Evolutionary conservation across 1,140 invertebrate species (phyloP), one percentile per base, ranked within the genome.

Genomic region (Anastrepha ludens): DNA sequence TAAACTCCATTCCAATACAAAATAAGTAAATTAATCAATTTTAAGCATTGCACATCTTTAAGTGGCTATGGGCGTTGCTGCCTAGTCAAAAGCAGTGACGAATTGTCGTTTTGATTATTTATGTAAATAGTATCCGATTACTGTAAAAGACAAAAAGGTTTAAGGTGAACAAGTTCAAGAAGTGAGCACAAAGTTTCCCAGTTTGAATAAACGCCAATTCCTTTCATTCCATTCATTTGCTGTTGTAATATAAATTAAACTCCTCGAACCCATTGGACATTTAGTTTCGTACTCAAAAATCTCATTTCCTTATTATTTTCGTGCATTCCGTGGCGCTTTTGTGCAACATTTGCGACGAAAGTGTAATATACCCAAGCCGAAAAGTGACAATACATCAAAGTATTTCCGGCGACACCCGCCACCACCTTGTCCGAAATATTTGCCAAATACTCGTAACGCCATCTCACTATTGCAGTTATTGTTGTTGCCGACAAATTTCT

Each of bases 281-380:
- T 74, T 13, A 44, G 44, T 39, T 67, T 44, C 13, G 47, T 47
- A 47, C 67, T 17, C 13, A 74, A 74, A 74, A 74, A 74, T 44
- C 67, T 74, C 67, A 74, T 74, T 74, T 47, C 67, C 67, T 74
- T 47, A 74, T 74, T 74, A 74, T 74, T 74, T 74, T 74, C 67
- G 6, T 4, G 41, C 41, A 41, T 44, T 44, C 15, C 67, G 5
- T 41, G 39, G 17, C 41, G 67, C 67, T 74, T 74, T 74, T 74
- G 41, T 44, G 41, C 67, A 74, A 67, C 29, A 67, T 67, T 67
- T 39, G 65, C 29, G 29, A 39, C 39, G 64, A 65, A 70, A 70
- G 67, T 70, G 41, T 47, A 47, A 74, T 17, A 47, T 17, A 74
- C 13, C 41, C 39, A 74, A 74, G 67, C 17, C 67, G 44, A 74